phyloP scores from a whole-genome alignment of 2,113 vertebrate species.

The Microcebus griseorufus region DNA sequence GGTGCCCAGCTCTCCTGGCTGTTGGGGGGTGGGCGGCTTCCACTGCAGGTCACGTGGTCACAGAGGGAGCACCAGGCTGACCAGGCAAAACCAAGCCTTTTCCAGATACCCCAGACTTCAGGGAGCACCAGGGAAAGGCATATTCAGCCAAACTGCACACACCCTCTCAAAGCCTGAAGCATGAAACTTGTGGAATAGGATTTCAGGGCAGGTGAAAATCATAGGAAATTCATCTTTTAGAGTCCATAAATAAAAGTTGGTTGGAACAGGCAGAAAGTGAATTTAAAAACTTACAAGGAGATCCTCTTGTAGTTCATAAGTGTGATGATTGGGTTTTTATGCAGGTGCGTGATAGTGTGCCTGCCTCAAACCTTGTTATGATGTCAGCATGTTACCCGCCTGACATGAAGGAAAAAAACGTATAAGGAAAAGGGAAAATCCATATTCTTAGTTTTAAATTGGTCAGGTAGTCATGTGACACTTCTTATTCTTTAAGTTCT shows the following conservation, averaged over 20 bases:
- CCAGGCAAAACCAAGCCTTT: not conserved
- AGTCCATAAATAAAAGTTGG: not conserved
- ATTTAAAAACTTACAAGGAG: not conserved
- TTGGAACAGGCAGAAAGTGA: not conserved
- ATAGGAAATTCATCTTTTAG: not conserved
- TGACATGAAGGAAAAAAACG: too few relatives aligned
- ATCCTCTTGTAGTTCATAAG: too few relatives aligned
- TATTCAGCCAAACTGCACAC: not conserved
- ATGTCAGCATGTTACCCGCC: too few relatives aligned
- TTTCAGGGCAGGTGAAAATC: rapidly evolving
- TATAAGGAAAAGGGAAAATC: rapidly evolving
- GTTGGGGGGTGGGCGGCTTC: not conserved
- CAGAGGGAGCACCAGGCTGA: not conserved
- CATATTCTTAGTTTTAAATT: rapidly evolving
- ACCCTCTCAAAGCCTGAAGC: rapidly evolving
- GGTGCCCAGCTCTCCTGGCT: not conserved
- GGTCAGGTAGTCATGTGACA: not conserved
- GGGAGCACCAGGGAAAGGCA: not conserved
- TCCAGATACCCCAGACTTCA: not conserved
- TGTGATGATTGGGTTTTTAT: too few relatives aligned
- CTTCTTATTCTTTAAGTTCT: not conserved
- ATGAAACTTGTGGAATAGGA: rapidly evolving
- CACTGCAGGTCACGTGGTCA: not conserved
- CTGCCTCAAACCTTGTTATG: too few relatives aligned
- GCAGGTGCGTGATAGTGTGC: too few relatives aligned